Percentiles rank a stretch among this genome's conserved stretches.
These are phyloP conservation scores for Enteromius trimaculatus DNA, from an alignment of 2,797 vertebrate genomes.

Conservation along the genomic window DNA sequence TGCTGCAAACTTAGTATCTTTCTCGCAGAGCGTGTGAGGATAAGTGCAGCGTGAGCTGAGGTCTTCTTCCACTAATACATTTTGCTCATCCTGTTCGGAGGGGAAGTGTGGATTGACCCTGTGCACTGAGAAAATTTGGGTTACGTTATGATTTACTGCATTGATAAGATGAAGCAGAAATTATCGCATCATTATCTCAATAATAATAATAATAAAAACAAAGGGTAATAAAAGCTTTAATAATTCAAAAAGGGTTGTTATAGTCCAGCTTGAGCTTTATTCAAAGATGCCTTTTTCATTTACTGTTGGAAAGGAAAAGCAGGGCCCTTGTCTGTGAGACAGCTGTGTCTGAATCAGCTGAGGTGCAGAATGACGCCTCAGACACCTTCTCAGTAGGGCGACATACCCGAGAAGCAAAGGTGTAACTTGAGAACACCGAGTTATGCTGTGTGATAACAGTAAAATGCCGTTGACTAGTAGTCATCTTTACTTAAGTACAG, in stretches of 20 bases:
- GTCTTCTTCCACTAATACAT: slow-evolving; percentile 66
- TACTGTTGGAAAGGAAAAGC: neutral
- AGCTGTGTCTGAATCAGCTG: slow-evolving; percentile 24
- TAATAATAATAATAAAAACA: neutral
- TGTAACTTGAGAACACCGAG: slow-evolving; percentile 42
- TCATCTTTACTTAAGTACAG: neutral
- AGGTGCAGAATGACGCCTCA: slow-evolving; percentile 4
- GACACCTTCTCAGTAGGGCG: neutral
- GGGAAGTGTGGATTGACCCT: slow-evolving; percentile 61
- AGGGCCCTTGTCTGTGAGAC: neutral
- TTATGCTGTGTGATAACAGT: slow-evolving; percentile 46
- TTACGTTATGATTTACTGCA: slow-evolving; percentile 24
- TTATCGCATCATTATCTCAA: neutral
- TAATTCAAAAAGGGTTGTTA: neutral
- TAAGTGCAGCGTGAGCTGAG: slow-evolving; percentile 61
- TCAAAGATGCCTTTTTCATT: neutral
- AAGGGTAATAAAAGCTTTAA: neutral
- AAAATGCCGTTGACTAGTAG: slow-evolving; percentile 19
- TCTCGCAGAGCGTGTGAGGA: slow-evolving; percentile 62
- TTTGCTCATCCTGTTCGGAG: slow-evolving; percentile 59
- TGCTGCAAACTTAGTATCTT: slow-evolving; percentile 58
- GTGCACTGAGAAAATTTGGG: slow-evolving; percentile 59
- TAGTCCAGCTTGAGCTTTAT: neutral
- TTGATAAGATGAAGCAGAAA: neutral
- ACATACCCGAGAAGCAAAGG: slow-evolving; percentile 12